These are phyloP conservation scores for Petaurus breviceps DNA, from an alignment of 2,113 vertebrate species.

Conservation along the genomic window DNA sequence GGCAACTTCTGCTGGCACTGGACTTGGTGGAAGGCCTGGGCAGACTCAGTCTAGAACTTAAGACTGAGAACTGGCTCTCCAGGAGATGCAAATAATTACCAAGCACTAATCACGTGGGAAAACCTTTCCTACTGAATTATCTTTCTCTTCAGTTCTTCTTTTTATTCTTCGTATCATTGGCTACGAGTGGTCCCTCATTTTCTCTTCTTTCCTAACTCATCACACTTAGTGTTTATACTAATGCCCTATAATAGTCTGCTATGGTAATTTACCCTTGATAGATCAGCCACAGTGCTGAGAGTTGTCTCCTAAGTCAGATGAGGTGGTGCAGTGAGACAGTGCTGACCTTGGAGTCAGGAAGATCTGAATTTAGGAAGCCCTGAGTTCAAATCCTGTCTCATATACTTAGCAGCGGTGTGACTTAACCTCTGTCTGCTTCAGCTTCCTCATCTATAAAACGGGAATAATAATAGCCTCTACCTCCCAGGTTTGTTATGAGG, in stretches of 20 bases:
- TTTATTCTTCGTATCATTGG: not conserved
- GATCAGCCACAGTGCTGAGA: not conserved
- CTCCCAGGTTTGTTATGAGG: not conserved
- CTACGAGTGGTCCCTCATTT: not conserved
- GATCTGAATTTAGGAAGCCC: not conserved
- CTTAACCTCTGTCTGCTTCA: not conserved
- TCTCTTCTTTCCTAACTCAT: not conserved
- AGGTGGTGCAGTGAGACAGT: not conserved
- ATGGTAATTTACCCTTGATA: not conserved
- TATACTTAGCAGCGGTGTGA: not conserved
- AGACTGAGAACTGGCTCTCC: not conserved
- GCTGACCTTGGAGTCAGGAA: not conserved
- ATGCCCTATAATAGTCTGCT: not conserved
- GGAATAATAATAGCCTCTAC: not conserved
- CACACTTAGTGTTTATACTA: not conserved
- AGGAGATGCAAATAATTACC: not conserved
- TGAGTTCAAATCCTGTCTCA: not conserved
- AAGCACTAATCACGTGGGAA: not conserved
- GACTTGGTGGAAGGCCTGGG: not conserved
- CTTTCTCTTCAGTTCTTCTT: not conserved
- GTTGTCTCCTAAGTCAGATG: not conserved
- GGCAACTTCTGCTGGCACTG: not conserved
- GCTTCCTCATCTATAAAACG: not conserved
- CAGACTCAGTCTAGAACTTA: not conserved
- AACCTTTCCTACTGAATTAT: constrained; percentile 1